Evolutionary conservation across 1,140 invertebrate species (phyloP).

Genomic region (Chironomus striatipennis): DNA sequence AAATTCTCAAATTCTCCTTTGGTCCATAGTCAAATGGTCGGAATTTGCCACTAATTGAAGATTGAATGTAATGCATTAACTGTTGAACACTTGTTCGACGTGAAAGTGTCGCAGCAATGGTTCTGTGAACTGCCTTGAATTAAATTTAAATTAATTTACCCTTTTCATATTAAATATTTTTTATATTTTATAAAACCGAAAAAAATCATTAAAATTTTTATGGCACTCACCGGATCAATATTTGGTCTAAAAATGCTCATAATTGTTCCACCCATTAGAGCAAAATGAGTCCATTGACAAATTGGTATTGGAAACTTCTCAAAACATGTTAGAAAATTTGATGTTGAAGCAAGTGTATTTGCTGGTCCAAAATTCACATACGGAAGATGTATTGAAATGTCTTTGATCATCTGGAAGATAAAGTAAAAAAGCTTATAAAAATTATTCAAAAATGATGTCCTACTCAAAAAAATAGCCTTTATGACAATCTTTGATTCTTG

Average conservation of each 20-base stretch:
- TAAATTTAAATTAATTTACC: too few species aligned
- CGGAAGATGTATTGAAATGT: background rate
- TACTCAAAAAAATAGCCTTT: background rate
- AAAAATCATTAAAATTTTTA: too few species aligned
- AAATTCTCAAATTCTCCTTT: constrained; percentile 40
- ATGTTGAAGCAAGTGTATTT: background rate
- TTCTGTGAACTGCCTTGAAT: background rate
- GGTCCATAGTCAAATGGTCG: constrained; percentile 36
- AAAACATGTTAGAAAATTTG: background rate
- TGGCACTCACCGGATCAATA: background rate
- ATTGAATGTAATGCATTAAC: constrained; percentile 39
- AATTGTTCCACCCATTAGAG: background rate
- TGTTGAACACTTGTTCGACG: constrained; percentile 26
- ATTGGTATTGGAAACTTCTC: background rate
- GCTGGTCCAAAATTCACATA: background rate
- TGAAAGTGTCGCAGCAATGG: background rate
- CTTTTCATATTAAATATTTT: too few species aligned
- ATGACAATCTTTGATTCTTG: too few species aligned
- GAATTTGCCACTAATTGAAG: constrained; percentile 35
- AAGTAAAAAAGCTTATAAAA: too few species aligned
- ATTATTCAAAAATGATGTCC: too few species aligned
- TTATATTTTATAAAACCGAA: too few species aligned
- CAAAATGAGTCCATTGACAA: background rate
- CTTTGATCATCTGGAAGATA: background rate
- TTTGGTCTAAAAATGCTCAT: background rate